Evolutionary conservation across 2,797 vertebrate genomes (phyloP).

Genomic region (Eurystomus glaucurus): DNA sequence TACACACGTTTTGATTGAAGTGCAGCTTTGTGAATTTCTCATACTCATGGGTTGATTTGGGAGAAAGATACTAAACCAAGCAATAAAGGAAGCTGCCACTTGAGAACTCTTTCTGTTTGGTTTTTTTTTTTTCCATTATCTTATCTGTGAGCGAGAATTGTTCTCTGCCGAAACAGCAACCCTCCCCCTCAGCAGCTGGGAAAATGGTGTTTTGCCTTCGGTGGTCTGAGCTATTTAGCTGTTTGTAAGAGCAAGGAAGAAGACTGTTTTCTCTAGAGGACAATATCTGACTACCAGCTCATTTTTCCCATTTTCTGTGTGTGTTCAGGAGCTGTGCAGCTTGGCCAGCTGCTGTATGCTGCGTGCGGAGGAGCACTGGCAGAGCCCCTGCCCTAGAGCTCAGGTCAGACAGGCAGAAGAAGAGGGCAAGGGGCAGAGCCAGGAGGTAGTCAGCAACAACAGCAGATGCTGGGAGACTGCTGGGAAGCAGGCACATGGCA

Average conservation of each 20-base stretch:
- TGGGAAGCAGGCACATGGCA: not conserved
- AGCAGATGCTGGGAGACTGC: not conserved
- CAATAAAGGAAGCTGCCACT: conserved; percentile 17
- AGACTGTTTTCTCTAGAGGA: not conserved
- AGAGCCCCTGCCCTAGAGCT: not conserved
- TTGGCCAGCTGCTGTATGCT: not conserved
- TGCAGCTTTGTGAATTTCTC: not conserved
- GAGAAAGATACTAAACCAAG: not conserved
- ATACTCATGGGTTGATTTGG: not conserved
- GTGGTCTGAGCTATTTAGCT: not conserved
- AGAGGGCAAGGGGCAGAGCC: not conserved
- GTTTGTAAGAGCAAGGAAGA: not conserved
- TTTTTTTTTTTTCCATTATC: not conserved
- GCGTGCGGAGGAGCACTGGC: not conserved
- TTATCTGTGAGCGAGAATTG: not conserved
- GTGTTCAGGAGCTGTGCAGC: not conserved
- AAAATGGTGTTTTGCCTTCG: not conserved
- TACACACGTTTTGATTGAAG: not conserved
- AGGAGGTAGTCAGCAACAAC: not conserved
- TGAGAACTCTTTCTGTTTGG: not conserved
- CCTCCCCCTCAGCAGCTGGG: not conserved
- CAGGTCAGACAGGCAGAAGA: not conserved
- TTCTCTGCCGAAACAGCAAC: not conserved
- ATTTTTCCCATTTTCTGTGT: not conserved
- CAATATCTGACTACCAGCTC: not conserved